phyloP scores from a whole-genome alignment of 2,113 vertebrate species.

The Smithornis capensis region DNA sequence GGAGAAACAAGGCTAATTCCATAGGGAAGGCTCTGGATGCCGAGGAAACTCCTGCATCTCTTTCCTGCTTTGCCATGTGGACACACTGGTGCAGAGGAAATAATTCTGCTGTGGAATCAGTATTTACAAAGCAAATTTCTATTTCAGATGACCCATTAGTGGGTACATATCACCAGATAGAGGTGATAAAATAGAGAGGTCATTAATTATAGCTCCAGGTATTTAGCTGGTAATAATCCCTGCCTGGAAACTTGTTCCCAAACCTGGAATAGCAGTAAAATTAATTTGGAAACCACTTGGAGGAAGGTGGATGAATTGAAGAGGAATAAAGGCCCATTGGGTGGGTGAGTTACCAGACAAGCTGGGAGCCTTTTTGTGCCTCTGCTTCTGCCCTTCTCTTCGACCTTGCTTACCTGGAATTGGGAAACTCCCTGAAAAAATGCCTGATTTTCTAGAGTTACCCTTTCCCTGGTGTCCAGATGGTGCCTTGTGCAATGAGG shows the following conservation, averaged over 20 bases:
- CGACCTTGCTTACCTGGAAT: not conserved
- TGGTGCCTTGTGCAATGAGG: not conserved
- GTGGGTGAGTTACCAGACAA: not conserved
- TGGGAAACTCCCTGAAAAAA: not conserved
- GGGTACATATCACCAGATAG: not conserved
- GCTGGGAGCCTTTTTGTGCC: not conserved
- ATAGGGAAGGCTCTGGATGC: not conserved
- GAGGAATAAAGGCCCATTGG: not conserved
- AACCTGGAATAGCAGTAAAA: not conserved
- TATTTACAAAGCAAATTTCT: not conserved
- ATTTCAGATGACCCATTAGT: not conserved
- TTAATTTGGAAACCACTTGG: not conserved
- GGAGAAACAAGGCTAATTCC: not conserved
- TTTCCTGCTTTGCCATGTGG: not conserved
- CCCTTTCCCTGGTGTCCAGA: not conserved
- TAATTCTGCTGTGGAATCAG: accelerated
- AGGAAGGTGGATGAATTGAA: not conserved
- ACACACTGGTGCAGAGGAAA: not conserved
- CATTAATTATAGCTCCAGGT: not conserved
- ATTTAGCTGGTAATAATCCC: not conserved
- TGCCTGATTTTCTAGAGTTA: not conserved
- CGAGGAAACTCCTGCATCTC: not conserved
- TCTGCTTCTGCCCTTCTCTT: not conserved
- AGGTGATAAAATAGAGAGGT: not conserved
- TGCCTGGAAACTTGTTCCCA: not conserved